Base-by-base conservation (phyloP, 2,888 invertebrate species). In the Eremobia ochroleuca region DNA sequence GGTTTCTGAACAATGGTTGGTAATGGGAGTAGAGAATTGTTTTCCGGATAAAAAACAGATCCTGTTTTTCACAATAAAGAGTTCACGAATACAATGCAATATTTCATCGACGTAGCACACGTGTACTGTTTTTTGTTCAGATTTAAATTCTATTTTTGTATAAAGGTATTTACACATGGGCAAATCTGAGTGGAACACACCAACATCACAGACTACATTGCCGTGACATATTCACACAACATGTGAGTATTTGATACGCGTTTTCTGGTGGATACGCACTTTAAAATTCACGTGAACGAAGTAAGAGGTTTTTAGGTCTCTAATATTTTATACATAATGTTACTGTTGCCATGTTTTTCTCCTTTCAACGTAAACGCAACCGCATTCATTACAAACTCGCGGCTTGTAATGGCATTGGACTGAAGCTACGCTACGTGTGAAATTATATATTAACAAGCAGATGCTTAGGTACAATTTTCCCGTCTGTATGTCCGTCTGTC, bases 311-410 rank as follows among this genome's bases (percentile, higher is more conserved):
- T 76, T 65, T 40, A 40, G 59, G 37, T 61, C 68, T 82, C 46
- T 82, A 69, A 81, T 81, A 81, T 82, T 82, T 77, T 77, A 81
- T 81, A 72, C 72, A 72, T 40, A 81, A 76, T 69, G 37, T 58
- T 76, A 71, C 65, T 71, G 77, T 65, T 46, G 40, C 21, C 4
- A 66, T 58, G 43, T 66, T 71, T 62, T 71, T 67, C 28, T 6
- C 49, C 58, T 43, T 71, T 76, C 4, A 61, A 68, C 52, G 70
- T 59, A 59, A 82, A 71, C 46, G 49, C 31, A 66, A 82, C 62
- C 49, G 37, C 70, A 74, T 67, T 67, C 55, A 43, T 75, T 75
- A 55, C 59, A 68, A 74, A 61, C 49, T 13, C 28, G 67, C 5
- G 59, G 61, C 55, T 73, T 66, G 13, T 46, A 37, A 49, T 52